phyloP scores from a whole-genome alignment of 2,113 vertebrate genomes.

The Mesocricetus auratus region DNA sequence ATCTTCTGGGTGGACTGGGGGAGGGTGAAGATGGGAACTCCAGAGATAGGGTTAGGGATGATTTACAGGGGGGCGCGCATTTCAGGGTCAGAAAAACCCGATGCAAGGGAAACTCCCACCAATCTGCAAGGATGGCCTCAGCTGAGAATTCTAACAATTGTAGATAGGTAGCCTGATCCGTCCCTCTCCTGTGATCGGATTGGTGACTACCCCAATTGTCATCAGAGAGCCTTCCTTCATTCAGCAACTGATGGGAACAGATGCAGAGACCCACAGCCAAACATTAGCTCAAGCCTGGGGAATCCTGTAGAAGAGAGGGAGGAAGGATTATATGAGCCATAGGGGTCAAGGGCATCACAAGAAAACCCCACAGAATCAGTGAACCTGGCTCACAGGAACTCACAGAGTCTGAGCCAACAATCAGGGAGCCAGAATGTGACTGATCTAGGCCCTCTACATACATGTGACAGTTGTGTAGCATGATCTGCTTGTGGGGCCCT shows the following conservation, averaged over 20 bases:
- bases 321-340: background rate
- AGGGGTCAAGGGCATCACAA: background rate
- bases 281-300: background rate
- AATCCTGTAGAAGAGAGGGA: background rate
- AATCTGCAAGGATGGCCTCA: background rate
- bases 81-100: background rate
- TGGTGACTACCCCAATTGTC: background rate
- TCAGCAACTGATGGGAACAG: background rate
- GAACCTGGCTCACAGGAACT: background rate
- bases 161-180: background rate
- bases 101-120: background rate
- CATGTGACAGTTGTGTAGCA: background rate
- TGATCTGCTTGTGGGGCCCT: background rate
- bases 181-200: background rate
- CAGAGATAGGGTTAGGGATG: background rate
- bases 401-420: background rate
- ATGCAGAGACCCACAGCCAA: background rate
- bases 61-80: background rate
- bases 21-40: background rate
- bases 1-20: background rate
- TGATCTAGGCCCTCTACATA: background rate
- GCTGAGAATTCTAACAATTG: background rate
- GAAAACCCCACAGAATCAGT: background rate
- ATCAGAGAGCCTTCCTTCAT: background rate
- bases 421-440: background rate